Percentiles rank a stretch among this genome's conserved stretches.
Evolutionary conservation across 2,797 vertebrate species (phyloP).

Genomic region (Molossus molossus): DNA sequence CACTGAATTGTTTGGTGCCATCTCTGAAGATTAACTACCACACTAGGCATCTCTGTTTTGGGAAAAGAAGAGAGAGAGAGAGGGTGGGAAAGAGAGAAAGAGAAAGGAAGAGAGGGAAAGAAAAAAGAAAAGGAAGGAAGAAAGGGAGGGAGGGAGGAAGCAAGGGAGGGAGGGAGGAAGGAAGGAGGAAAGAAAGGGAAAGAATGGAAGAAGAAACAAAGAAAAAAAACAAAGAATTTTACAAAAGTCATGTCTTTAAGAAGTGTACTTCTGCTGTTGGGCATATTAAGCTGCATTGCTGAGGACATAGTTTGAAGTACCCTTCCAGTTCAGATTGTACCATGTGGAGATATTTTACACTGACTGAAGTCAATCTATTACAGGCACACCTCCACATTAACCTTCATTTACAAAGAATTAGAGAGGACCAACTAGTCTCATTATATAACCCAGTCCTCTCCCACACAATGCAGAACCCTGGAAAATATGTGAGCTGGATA

Average conservation of each 20-base stretch:
- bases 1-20: neutral
- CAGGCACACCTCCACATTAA: neutral
- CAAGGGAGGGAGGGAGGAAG: fast-evolving
- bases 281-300: neutral
- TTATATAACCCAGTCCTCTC: neutral
- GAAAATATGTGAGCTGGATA: neutral
- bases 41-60: neutral
- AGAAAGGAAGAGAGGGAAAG: fast-evolving
- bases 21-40: constrained; percentile 38
- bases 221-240: constrained; percentile 14
- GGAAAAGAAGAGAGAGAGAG: neutral
- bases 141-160: fast-evolving
- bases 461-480: neutral
- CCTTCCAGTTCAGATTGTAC: neutral
- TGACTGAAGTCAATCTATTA: neutral
- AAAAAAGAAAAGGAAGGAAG: fast-evolving
- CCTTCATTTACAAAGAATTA: neutral
- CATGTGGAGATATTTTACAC: neutral
- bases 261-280: neutral
- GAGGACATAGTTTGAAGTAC: neutral
- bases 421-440: neutral
- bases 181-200: neutral
- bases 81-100: fast-evolving
- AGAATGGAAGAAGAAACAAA: neutral
- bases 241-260: neutral